These are phyloP conservation scores for Passer montanus DNA, from an alignment of 2,113 vertebrate genomes.

Conservation along the genomic window DNA sequence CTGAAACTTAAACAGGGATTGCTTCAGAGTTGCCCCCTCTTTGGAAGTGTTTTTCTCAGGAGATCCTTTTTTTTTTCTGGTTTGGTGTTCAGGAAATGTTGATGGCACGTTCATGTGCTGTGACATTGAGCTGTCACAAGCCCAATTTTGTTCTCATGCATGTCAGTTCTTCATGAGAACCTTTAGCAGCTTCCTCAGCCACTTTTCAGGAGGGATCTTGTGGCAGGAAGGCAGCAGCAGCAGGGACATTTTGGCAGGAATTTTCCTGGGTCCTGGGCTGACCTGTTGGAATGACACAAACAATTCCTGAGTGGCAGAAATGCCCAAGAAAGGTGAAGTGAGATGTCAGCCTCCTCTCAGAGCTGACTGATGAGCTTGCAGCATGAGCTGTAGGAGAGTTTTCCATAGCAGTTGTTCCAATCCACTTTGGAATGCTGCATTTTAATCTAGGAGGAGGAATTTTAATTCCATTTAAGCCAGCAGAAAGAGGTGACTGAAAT, in stretches of 20 bases:
- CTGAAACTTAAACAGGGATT: neutral
- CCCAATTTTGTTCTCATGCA: neutral
- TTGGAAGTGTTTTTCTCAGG: neutral
- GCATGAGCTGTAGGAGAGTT: neutral
- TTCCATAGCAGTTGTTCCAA: neutral
- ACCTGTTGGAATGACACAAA: neutral
- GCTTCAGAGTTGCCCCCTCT: neutral
- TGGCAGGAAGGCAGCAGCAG: neutral
- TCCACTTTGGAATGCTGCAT: neutral
- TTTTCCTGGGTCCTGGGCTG: neutral
- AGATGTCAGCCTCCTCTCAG: neutral
- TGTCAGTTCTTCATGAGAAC: neutral
- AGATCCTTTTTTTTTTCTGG: neutral
- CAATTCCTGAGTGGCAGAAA: neutral
- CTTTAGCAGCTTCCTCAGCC: constrained; percentile 6
- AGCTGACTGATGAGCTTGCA: neutral
- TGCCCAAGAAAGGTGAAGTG: neutral
- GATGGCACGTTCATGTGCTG: neutral
- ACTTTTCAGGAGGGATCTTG: neutral
- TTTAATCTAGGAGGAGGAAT: neutral
- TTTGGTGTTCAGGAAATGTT: neutral
- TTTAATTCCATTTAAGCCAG: neutral
- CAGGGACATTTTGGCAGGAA: neutral
- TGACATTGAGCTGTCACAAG: neutral
- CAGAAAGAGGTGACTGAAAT: neutral